phyloP scores from a whole-genome alignment of 1,140 invertebrate genomes.

The Scaptomyza hsui region DNA sequence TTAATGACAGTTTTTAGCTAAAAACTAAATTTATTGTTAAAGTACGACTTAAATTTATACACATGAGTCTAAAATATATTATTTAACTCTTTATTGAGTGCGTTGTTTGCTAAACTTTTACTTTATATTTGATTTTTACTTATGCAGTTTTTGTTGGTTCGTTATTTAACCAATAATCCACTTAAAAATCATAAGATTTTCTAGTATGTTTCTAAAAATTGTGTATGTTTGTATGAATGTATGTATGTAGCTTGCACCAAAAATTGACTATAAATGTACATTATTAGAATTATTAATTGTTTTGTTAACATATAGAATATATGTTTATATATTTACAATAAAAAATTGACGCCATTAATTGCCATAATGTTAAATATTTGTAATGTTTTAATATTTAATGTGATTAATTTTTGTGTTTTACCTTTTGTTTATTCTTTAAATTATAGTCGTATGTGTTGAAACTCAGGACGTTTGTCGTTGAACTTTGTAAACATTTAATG shows the following conservation, averaged over 20 bases:
- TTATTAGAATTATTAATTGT: constrained; percentile 37
- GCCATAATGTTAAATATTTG: constrained; percentile 53
- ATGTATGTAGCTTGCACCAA: constrained; percentile 37
- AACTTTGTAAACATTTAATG: constrained; percentile 42
- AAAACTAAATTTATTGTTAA: constrained; percentile 10
- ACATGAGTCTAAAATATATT: constrained; percentile 35
- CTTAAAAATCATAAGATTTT: constrained; percentile 17
- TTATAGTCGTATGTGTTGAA: constrained; percentile 25
- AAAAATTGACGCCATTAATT: constrained; percentile 78
- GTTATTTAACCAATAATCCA: constrained; percentile 1
- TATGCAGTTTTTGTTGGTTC: neutral
- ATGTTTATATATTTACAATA: constrained; percentile 74
- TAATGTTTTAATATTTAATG: constrained; percentile 17
- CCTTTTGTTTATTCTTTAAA: constrained; percentile 14
- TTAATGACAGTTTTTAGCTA: constrained; percentile 15
- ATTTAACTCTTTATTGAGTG: neutral
- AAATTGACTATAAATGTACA: constrained; percentile 68
- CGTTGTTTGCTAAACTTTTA: constrained; percentile 5
- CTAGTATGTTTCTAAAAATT: constrained; percentile 15
- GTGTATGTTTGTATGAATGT: constrained; percentile 13
- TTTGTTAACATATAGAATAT: constrained; percentile 46
- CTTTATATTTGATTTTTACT: neutral
- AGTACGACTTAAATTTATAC: constrained; percentile 17
- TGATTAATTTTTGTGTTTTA: constrained; percentile 1
- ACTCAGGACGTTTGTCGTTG: constrained; percentile 49